Conservation (phyloP, 2,113 vertebrate genomes). For the Talpa occidentalis region DNA sequence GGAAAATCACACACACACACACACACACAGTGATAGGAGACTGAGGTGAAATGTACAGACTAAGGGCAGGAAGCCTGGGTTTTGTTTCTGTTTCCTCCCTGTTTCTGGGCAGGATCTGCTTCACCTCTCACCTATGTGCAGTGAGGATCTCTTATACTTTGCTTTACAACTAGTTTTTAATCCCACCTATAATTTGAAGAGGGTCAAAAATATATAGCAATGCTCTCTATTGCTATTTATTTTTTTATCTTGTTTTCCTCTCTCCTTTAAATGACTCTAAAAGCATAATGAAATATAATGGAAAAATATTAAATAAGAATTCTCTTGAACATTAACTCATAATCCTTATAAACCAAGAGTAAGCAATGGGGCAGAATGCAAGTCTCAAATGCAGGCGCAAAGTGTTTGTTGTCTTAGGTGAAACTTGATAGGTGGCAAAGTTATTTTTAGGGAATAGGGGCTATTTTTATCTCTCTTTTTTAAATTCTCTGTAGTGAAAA, state of each 20-base stretch:
- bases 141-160: too few species aligned
- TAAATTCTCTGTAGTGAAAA: neutral
- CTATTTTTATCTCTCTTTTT: neutral
- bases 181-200: neutral
- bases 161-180: neutral
- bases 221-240: neutral
- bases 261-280: neutral
- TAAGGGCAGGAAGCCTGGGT: neutral
- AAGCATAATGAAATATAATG: neutral
- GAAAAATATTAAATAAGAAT: neutral
- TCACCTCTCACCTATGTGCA: neutral
- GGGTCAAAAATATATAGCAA: neutral
- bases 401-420: neutral
- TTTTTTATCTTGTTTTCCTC: too few species aligned
- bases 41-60: neutral
- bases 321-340: neutral
- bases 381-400: neutral
- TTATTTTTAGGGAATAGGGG: neutral
- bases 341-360: neutral
- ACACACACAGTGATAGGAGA: neutral
- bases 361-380: neutral
- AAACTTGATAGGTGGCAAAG: neutral
- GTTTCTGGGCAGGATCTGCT: neutral
- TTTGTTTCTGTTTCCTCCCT: neutral
- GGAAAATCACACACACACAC: neutral